These are phyloP conservation scores for Megaceryle alcyon DNA, from an alignment of 2,797 vertebrate species.

Conservation along the genomic window DNA sequence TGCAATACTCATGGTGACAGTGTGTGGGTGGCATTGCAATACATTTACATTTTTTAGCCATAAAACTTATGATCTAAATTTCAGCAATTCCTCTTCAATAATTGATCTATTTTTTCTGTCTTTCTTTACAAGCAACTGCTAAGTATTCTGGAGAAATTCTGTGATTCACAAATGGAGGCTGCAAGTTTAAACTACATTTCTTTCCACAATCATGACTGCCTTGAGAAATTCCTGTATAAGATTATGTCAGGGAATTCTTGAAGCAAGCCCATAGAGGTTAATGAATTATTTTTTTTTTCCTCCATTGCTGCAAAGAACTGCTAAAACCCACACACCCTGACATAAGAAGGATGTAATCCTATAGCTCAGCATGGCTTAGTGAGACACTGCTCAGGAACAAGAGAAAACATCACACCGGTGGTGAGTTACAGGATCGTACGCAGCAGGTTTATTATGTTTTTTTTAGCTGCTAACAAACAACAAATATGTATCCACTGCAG, in stretches of 20 bases:
- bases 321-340: background rate
- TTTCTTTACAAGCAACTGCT: background rate
- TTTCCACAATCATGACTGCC: background rate
- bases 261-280: background rate
- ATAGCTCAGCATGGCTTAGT: background rate
- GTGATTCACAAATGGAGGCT: background rate
- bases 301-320: background rate
- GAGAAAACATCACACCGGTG: background rate
- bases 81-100: background rate
- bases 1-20: background rate
- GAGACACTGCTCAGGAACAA: background rate
- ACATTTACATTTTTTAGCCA: background rate
- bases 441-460: background rate
- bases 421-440: fast-evolving
- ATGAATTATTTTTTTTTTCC: background rate
- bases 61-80: background rate
- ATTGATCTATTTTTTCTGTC: background rate
- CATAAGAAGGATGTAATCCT: background rate
- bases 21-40: background rate
- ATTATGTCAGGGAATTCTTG: background rate
- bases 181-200: background rate
- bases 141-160: background rate
- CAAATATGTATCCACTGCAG: fast-evolving
- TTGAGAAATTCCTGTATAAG: background rate
- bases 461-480: background rate